Conservation (phyloP, 1,140 invertebrate genomes). For the Trichoplusia ni region DNA sequence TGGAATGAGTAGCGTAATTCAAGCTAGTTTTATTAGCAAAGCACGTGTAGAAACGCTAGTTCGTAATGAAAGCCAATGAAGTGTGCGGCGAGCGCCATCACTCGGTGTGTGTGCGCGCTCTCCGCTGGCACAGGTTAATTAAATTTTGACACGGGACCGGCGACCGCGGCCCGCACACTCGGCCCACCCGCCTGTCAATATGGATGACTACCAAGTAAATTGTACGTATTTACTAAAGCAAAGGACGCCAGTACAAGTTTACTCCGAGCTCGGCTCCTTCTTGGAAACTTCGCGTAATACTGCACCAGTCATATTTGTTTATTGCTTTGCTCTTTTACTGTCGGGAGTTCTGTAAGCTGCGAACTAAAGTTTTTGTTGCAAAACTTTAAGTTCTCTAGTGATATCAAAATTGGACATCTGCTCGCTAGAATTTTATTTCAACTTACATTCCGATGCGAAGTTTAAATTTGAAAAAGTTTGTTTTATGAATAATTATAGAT, state of each 20-base stretch:
- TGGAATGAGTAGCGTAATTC: background rate
- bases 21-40: slow-evolving; percentile 14
- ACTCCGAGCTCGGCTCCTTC: background rate
- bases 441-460: too few species aligned
- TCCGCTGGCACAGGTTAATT: slow-evolving; percentile 47
- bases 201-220: slow-evolving; percentile 11
- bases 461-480: too few species aligned
- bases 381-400: slow-evolving; percentile 7
- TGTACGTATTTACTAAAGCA: background rate
- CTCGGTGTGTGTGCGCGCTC: background rate
- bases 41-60: slow-evolving; percentile 9
- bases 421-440: slow-evolving; percentile 11
- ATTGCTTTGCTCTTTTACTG: slow-evolving; percentile 14
- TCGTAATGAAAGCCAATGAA: slow-evolving; percentile 57
- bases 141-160: slow-evolving; percentile 51
- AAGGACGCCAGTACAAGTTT: background rate
- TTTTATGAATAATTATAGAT: too few species aligned
- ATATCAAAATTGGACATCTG: background rate
- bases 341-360: background rate
- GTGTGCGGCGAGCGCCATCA: background rate
- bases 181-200: slow-evolving; percentile 8
- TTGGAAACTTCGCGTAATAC: background rate
- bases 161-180: slow-evolving; percentile 5
- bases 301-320: slow-evolving; percentile 20
- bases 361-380: slow-evolving; percentile 9